Base-by-base conservation (phyloP, 1,140 invertebrate genomes). In the Drosophila micromelanica region DNA sequence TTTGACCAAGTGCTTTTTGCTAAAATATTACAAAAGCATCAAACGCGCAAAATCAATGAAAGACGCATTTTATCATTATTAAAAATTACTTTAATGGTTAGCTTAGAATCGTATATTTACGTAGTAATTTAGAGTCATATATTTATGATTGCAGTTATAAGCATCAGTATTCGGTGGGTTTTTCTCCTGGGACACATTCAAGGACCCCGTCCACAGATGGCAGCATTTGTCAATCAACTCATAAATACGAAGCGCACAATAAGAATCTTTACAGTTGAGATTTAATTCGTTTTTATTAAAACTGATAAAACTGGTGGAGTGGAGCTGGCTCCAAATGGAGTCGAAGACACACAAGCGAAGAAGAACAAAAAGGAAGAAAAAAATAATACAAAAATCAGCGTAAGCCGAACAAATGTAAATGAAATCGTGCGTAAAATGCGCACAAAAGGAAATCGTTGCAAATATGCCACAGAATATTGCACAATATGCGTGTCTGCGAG, bases 401-500 rank as follows among this genome's bases (percentile, higher is more conserved):
- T 75, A 75, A 75, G 67, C 72, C 59, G 52, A 75, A 54, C 75
- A 78, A 84, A 84, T 71, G 76, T 79, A 89, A 76, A 82, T 79
- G 78, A 87, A 87, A 87, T 87, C 79, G 82, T 87, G 82, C 82
- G 82, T 87, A 84, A 89, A 79, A 89, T 76, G 76, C 68, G 67
- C 80, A 89, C 79, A 87, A 89, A 85, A 76, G 82, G 38, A 81
- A 78, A 74, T 76, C 72, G 64, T 64, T 73, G 51, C 52, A 74
- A 75, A 73, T 78, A 54, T 48, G 48, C 43, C 49, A 52, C 61
- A 82, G 55, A 82, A 69, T 75, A 81, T 82, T 81, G 63, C 55
- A 82, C 55, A 78, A 80, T 62, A 71, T 55, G 17, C 11, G 27
- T 27, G 27, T 27, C 27, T 23, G 17, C 37, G 42, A 30, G 38